Conservation (phyloP, 2,888 invertebrate species). For the Laspeyria flexula region DNA sequence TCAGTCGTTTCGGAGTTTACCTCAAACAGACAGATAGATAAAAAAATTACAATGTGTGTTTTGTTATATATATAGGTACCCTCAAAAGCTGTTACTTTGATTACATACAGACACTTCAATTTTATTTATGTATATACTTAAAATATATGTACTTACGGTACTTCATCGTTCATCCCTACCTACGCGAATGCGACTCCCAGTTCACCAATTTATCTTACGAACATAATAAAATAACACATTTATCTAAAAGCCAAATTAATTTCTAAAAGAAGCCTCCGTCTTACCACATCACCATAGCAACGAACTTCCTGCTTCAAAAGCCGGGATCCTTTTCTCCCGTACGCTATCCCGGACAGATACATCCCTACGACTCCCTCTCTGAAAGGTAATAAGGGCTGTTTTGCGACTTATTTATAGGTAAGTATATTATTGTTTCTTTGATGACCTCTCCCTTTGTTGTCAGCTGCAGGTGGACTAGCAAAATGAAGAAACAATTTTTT, state of each 20-base stretch:
- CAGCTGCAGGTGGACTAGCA: slow-evolving; percentile 31
- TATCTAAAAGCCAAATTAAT: background rate
- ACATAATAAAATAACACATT: background rate
- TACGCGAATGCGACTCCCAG: no score
- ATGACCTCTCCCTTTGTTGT: slow-evolving; percentile 46
- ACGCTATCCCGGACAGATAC: slow-evolving; percentile 25
- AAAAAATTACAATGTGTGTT: no score
- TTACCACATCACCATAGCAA: slow-evolving; percentile 14
- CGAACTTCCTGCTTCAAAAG: slow-evolving; percentile 22
- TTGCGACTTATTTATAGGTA: slow-evolving; percentile 37
- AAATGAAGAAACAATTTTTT: slow-evolving; percentile 24
- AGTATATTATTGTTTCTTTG: slow-evolving; percentile 44
- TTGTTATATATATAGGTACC: no score
- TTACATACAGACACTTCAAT: no score
- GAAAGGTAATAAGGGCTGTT: slow-evolving; percentile 39
- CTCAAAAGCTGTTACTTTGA: no score
- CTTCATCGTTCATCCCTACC: no score
- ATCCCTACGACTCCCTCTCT: slow-evolving; percentile 22
- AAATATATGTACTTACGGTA: no score
- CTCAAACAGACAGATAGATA: no score
- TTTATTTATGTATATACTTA: no score
- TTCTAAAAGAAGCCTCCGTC: background rate
- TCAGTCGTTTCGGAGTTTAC: no score
- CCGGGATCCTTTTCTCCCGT: slow-evolving; percentile 26
- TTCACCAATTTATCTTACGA: background rate